Evolutionary conservation across 2,888 invertebrate species (phyloP), one percentile per base, ranked within the genome.

Genomic region (Epirrhoe alternata): DNA sequence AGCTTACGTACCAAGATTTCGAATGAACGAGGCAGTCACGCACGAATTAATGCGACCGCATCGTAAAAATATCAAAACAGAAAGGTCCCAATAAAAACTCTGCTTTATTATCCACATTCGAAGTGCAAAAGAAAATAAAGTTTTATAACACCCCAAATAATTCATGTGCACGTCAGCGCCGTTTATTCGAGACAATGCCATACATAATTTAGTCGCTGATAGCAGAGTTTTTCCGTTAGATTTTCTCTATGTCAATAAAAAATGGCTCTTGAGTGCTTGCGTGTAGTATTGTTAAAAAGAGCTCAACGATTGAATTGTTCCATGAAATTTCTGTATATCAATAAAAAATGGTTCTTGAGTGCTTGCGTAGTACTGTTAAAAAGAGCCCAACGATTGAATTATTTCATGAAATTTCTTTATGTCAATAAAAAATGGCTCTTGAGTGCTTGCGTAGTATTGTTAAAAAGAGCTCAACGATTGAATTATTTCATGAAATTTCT

Each of bases 161-260:
- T 75, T 73, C 67, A 68, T 61, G 70, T 69, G 64, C 65, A 69
- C 62, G 64, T 69, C 62, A 73, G 64, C 72, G 69, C 70, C 49
- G 64, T 53, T 66, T 68, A 64, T 70, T 60, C 66, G 65, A 70
- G 72, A 74, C 70, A 71, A 64, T 67, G 53, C 64, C 72, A 64
- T 72, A 73, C 69, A 75, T 75, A 74, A 76, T 74, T 69, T 71
- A 75, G 62, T 61, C 59, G 63, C 71, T 74, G 75, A 69, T 71
- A 77, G 75, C 74, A 74, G 50, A 66, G 73, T 74, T 76, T 73
- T 75, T 73, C 73, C 72, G 77, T 78, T 75, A 77, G 69, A 69
- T 66, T 64, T 69, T 68, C 61, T 57, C 61, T 64, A 64, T 67
- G 70, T 73, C 76, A 74, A 74, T 74, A 74, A 77, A 74, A 71